Conservation (phyloP, 2,797 vertebrate species). For the Morus bassanus region DNA sequence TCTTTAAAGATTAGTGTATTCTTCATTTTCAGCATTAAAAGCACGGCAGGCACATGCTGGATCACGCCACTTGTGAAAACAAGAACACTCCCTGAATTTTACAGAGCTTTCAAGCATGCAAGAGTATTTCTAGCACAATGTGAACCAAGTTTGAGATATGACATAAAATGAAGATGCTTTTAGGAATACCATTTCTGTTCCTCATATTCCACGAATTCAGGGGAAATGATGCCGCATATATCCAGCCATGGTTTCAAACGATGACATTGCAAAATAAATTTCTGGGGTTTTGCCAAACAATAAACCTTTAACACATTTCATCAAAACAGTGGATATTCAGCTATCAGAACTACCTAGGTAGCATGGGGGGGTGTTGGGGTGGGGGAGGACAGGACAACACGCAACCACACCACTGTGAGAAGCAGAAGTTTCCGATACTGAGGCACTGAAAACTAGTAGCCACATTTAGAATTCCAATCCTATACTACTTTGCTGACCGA, state of each 20-base stretch:
- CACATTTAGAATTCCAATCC: neutral
- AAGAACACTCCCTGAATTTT: neutral
- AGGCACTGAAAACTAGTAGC: neutral
- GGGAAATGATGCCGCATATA: neutral
- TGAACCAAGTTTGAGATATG: neutral
- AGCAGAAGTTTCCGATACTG: neutral
- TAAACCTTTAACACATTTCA: neutral
- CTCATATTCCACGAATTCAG: neutral
- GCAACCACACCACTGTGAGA: neutral
- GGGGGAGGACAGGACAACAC: neutral
- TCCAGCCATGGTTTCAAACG: neutral
- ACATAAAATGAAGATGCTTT: neutral
- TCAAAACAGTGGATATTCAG: neutral
- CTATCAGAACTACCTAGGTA: neutral
- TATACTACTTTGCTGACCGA: neutral
- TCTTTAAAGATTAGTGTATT: neutral
- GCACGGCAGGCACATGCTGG: neutral
- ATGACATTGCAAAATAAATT: neutral
- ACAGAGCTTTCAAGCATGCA: neutral
- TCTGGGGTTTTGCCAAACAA: neutral
- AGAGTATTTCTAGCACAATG: neutral
- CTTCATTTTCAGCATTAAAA: neutral
- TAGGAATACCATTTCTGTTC: neutral
- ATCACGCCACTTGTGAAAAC: neutral
- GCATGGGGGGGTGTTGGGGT: too few species aligned